phyloP scores from a whole-genome alignment of 1,140 invertebrate species.

The Macrostomum lignano region DNA sequence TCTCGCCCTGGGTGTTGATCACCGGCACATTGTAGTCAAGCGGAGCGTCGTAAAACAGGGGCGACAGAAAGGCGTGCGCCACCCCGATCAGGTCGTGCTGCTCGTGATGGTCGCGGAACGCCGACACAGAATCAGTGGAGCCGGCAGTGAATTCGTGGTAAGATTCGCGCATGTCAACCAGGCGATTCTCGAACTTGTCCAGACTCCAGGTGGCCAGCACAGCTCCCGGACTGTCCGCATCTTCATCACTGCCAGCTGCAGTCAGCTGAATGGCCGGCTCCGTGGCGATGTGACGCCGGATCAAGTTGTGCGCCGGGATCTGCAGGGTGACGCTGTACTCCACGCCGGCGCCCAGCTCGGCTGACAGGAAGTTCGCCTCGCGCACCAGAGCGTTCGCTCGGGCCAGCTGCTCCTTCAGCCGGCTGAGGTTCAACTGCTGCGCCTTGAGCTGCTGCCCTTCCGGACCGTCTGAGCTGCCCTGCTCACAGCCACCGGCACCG shows the following conservation, averaged over 20 bases:
- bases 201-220: constrained; percentile 95
- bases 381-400: constrained; percentile 68
- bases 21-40: constrained; percentile 90
- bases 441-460: constrained; percentile 1
- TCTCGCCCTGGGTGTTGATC: constrained; percentile 91
- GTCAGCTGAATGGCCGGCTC: constrained; percentile 83
- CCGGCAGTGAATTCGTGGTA: constrained; percentile 52
- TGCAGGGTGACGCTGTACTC: constrained; percentile 82
- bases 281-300: constrained; percentile 74
- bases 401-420: constrained; percentile 64
- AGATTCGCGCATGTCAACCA: constrained; percentile 88
- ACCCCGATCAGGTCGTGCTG: constrained; percentile 91
- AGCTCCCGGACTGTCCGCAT: constrained; percentile 36
- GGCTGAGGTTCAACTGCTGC: constrained; percentile 39
- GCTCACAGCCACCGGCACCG: constrained; percentile 1
- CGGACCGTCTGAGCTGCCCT: not conserved
- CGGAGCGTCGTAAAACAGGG: constrained; percentile 69
- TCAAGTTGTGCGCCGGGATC: constrained; percentile 78
- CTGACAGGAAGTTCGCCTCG: constrained; percentile 75
- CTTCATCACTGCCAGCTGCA: constrained; percentile 56
- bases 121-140: no score
- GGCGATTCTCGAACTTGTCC: constrained; percentile 88
- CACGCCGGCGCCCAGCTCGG: constrained; percentile 64
- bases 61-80: constrained; percentile 82
- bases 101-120: constrained; percentile 78